Evolutionary conservation across 2,797 vertebrate genomes (phyloP).

Genomic region (Eupleurogrammus muticus): DNA sequence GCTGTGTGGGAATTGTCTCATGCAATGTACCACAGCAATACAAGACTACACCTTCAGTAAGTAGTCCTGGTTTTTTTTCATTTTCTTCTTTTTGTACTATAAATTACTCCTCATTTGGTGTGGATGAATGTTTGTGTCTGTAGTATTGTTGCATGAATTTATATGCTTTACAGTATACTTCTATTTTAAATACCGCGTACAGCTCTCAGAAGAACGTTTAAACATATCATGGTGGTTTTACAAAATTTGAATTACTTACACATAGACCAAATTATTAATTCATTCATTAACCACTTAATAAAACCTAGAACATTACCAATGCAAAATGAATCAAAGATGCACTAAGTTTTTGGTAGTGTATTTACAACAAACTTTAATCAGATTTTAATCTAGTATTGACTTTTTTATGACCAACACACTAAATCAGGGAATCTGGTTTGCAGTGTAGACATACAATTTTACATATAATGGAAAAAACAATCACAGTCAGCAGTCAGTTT

Average conservation of each 20-base stretch:
- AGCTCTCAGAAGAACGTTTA: neutral
- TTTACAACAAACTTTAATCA: neutral
- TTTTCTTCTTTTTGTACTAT: neutral
- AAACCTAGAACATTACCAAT: neutral
- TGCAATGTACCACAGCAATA: neutral
- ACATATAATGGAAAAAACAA: neutral
- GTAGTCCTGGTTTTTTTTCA: neutral
- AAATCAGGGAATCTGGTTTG: no score
- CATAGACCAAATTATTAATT: neutral
- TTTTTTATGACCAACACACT: no score
- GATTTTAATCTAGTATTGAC: neutral
- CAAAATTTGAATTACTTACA: neutral
- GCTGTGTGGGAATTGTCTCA: slow-evolving; percentile 29
- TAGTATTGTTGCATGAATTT: neutral
- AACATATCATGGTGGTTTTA: neutral
- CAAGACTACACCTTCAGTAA: neutral
- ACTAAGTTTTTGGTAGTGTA: neutral
- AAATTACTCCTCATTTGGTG: neutral
- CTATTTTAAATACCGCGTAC: neutral
- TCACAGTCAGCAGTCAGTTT: neutral
- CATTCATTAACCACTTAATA: no score
- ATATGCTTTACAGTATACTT: neutral
- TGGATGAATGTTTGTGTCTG: neutral
- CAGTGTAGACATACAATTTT: no score
- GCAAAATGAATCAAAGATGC: neutral